Base-by-base conservation (phyloP, 2,888 invertebrate species). In the Teinopalpus imperialis region DNA sequence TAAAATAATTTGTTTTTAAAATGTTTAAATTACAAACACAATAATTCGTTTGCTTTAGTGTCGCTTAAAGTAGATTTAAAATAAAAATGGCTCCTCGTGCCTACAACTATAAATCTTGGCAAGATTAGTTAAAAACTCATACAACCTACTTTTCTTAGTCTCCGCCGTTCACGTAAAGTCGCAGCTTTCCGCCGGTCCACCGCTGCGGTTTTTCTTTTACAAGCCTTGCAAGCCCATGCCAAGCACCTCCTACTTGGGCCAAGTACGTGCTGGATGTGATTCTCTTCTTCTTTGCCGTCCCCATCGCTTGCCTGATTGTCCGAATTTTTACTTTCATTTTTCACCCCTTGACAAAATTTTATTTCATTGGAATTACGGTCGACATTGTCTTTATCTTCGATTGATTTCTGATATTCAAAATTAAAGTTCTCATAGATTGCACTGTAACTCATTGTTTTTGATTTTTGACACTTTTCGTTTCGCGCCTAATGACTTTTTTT, bases 171-270 rank as follows among this genome's bases (percentile, higher is more conserved):
- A 2, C 99, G 90, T 79, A 99, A 90, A 1, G 99, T 99, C 0
- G 99, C 99, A 3, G 99, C 99, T 90, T 98, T 98, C 69, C 99
- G 91, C 42, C 99, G 90, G 85, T 99, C 99, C 4, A 98, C 95
- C 0, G 97, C 94, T 30, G 98, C 97, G 8, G 95, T 97, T 87
- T 98, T 98, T 86, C 97, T 94, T 81, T 98, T 98, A 85, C 98
- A 98, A 0, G 98, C 97, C 72, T 98, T 98, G 80, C 98, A 98
- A 1, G 98, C 98, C 98, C 98, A 98, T 6, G 98, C 92, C 26
- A 98, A 90, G 67, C 98, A 98, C 50, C 95, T 92, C 51, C 96
- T 89, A 35, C 92, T 92, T 0, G 89, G 90, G 0, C 89, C 90
- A 52, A 90, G 53, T 1, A 89, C 87, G 52, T 90, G 90, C 24